A percentile compares a stretch with the other conserved stretches of the same genome.
phyloP scores from a whole-genome alignment of 2,113 vertebrate genomes.

The Phocoena sinus region DNA sequence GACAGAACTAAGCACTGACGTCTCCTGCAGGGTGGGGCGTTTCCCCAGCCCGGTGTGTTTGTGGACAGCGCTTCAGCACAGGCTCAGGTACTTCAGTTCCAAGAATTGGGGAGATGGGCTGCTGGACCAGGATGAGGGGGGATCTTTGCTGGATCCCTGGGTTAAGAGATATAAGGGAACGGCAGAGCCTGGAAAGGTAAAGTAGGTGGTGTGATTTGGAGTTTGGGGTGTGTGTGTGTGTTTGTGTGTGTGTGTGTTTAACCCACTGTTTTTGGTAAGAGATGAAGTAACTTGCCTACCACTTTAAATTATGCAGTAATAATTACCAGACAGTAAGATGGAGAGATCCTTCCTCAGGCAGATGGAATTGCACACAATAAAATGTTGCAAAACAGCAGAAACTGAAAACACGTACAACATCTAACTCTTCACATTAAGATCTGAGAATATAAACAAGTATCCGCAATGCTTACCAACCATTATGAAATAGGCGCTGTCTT shows the following conservation, averaged over 20 bases:
- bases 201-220: fast-evolving
- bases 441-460: background rate
- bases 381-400: background rate
- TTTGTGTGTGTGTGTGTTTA: background rate
- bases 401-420: background rate
- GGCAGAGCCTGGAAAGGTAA: background rate
- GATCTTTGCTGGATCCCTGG: background rate
- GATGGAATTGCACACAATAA: background rate
- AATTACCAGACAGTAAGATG: background rate
- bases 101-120: background rate
- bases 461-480: background rate
- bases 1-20: background rate
- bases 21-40: fast-evolving
- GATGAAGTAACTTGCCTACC: background rate
- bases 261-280: background rate
- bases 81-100: too few species aligned
- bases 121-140: background rate
- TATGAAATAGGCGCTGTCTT: background rate
- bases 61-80: background rate
- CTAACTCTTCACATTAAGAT: fast-evolving
- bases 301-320: background rate
- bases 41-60: background rate
- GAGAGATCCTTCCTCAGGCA: background rate
- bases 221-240: too few species aligned
- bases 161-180: background rate